Percentiles rank a stretch among this genome's conserved stretches.
phyloP scores from a whole-genome alignment of 2,113 vertebrate species.

The Pelecanoides urinatrix region DNA sequence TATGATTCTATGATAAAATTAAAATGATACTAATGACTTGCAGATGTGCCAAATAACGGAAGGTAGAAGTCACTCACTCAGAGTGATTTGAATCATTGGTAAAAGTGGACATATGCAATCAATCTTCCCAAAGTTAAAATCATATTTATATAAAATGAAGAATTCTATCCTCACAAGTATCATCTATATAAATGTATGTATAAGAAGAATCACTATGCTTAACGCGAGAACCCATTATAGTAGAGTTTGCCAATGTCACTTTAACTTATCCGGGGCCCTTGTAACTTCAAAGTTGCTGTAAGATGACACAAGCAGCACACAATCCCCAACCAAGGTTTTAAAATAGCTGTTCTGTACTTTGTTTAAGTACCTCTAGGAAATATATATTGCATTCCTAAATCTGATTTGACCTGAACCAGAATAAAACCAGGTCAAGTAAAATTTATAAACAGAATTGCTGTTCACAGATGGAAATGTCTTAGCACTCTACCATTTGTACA shows the following conservation, averaged over 20 bases:
- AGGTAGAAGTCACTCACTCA: neutral
- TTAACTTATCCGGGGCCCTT: neutral
- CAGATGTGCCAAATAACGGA: neutral
- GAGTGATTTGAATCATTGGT: neutral
- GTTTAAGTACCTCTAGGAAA: neutral
- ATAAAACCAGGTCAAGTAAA: neutral
- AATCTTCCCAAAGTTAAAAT: neutral
- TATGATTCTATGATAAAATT: too few species aligned
- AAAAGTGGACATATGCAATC: neutral
- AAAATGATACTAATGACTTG: neutral
- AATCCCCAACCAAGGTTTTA: neutral
- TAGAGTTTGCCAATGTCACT: neutral
- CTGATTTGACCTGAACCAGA: neutral
- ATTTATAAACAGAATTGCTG: neutral
- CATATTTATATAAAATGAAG: neutral
- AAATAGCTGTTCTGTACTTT: neutral
- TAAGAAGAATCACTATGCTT: neutral
- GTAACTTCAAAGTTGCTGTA: neutral
- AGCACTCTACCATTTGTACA: neutral
- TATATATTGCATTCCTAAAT: neutral
- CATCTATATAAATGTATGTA: neutral
- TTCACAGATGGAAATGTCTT: neutral
- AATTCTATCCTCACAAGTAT: neutral
- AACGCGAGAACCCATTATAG: neutral
- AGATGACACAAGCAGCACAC: neutral